Base-by-base conservation (phyloP, 2,113 vertebrate genomes). In the Acrocephalus kingi region DNA sequence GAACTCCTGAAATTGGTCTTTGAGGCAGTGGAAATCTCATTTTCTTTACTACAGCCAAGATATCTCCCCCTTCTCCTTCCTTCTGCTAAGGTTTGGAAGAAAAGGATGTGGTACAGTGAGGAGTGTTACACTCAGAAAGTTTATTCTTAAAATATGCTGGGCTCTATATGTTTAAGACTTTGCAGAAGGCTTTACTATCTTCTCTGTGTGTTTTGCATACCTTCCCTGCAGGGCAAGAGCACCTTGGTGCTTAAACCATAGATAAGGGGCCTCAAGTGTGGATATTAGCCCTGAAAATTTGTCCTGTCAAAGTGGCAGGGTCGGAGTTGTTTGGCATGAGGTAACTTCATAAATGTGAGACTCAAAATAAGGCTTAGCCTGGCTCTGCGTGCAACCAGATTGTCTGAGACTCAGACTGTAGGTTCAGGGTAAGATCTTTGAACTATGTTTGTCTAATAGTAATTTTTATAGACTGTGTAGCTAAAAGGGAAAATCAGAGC, bases 211-310 rank as follows among this genome's bases (percentile, higher is more conserved):
- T 61, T 86, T 69, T 45, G 18, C 48, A 6, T 76, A 18, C 23
- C 14, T 39, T 67, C 17, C 7, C 10, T 64, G 43, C 21, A 39
- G 39, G 39, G 15, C 0, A 1, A 25, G 39, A 51, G n/a, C 2
- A 7, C 31, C 17, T 17, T 66, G 52, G 4, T 78, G 37, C 35
- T 31, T 13, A 56, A 67, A 0, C 55, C n/a, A 0, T 12, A 45
- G 35, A 9, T 83, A 59, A 41, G 10, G 31, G 37, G 6, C 63
- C n/a, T 83, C 0, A 0, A 11, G 15, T 58, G 17, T 20, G 45
- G 30, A 4, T 56, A 30, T 69, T n/a, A 73, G 55, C 63, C 46
- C 46, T 77, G 80, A 66, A 68, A 66, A 66, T 49, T 17, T 58
- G 35, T 74, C 59, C 41, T 67, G 24, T 66, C 20, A 13, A 33